Conservation (phyloP, 2,797 vertebrate genomes). For the Helicolenus hilgendorfi region DNA sequence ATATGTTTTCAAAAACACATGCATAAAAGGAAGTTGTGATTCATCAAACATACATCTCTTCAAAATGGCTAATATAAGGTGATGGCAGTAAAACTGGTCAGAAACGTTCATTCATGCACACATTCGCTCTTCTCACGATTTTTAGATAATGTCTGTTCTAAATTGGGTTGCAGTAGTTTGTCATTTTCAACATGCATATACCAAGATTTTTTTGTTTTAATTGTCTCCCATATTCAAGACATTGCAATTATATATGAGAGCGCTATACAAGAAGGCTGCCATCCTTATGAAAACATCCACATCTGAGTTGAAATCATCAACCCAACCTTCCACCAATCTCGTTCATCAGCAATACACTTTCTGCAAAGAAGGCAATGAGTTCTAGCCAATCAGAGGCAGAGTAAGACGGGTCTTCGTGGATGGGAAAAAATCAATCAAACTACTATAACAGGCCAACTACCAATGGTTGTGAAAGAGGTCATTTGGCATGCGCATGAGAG, state of each 20-base stretch:
- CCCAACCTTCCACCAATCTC: too few relatives aligned
- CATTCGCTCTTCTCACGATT: background rate
- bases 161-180: background rate
- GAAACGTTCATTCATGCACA: background rate
- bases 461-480: background rate
- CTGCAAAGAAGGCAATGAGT: too few relatives aligned
- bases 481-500: background rate
- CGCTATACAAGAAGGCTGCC: too few relatives aligned
- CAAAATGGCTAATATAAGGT: background rate
- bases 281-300: too few relatives aligned
- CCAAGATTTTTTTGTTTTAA: accelerated
- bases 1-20: background rate
- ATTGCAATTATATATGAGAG: too few relatives aligned
- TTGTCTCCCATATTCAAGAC: too few relatives aligned
- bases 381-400: too few relatives aligned
- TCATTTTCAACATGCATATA: too few relatives aligned
- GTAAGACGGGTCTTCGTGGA: accelerated
- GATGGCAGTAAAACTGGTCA: background rate
- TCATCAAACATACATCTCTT: accelerated
- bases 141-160: background rate
- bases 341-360: too few relatives aligned
- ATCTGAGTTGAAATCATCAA: too few relatives aligned
- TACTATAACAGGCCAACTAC: background rate
- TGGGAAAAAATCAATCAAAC: background rate
- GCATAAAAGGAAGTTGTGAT: background rate